Percentiles rank a stretch among this genome's conserved stretches.
Conservation (phyloP, 2,797 vertebrate genomes). For the Onychomys arenicola region DNA sequence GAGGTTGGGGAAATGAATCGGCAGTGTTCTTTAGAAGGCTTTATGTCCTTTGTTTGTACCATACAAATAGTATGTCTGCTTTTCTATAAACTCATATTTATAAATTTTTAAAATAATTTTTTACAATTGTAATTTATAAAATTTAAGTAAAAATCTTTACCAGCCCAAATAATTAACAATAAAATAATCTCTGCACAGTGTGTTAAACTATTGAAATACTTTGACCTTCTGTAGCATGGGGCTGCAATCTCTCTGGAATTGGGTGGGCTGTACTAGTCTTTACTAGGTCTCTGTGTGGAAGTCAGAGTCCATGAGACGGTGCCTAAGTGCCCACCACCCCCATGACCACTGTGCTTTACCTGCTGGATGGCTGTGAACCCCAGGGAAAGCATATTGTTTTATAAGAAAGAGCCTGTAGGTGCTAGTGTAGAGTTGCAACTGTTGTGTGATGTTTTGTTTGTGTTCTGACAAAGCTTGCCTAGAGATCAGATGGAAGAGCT, state of each 20-base stretch:
- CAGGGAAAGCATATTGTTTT: not conserved
- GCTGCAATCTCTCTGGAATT: not conserved
- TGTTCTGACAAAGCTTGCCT: too few species aligned
- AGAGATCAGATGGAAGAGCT: too few species aligned
- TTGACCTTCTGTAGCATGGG: not conserved
- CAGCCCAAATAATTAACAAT: not conserved
- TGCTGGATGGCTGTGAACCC: not conserved
- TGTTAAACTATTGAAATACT: not conserved
- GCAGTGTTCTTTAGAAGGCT: not conserved
- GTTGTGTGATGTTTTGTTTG: too few species aligned
- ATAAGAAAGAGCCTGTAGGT: accelerated
- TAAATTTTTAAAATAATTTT: not conserved
- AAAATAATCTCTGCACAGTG: not conserved
- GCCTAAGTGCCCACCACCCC: not conserved
- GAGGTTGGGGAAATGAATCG: not conserved
- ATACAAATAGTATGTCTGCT: not conserved
- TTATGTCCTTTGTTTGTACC: constrained; percentile 19
- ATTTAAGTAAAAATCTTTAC: not conserved
- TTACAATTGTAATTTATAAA: not conserved
- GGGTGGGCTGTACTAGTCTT: not conserved
- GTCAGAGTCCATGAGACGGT: not conserved
- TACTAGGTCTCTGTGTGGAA: not conserved
- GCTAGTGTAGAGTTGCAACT: not conserved
- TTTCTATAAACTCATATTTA: not conserved
- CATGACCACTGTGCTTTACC: not conserved